Evolutionary conservation across 1,140 invertebrate genomes (phyloP).

Genomic region (Drosophila takahashii): DNA sequence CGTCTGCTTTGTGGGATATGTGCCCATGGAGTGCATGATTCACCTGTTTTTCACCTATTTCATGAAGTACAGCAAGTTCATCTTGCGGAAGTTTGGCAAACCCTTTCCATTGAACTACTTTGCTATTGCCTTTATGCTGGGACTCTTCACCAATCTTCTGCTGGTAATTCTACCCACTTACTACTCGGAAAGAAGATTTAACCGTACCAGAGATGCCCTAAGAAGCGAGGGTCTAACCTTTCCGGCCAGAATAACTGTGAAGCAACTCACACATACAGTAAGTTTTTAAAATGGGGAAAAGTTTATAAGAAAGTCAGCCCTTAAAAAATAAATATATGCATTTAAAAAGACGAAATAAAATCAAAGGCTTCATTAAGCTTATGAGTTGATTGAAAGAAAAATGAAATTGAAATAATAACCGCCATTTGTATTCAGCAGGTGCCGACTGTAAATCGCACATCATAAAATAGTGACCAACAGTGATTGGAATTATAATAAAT

Average conservation of each 20-base stretch:
- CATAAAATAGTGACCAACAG: slow-evolving; percentile 21
- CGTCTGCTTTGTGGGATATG: slow-evolving; percentile 42
- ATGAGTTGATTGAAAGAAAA: background rate
- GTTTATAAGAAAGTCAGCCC: too few species aligned
- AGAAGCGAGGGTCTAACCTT: background rate
- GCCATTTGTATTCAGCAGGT: slow-evolving; percentile 10
- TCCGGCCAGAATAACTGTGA: slow-evolving; percentile 20
- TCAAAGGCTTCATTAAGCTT: background rate
- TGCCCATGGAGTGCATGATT: slow-evolving; percentile 41
- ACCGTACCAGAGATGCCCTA: slow-evolving; percentile 10
- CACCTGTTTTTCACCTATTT: slow-evolving; percentile 62
- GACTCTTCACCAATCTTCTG: slow-evolving; percentile 39
- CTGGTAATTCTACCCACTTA: slow-evolving; percentile 47
- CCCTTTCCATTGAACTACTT: slow-evolving; percentile 9
- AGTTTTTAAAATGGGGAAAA: background rate
- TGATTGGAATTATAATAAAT: slow-evolving; percentile 10
- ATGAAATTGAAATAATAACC: background rate
- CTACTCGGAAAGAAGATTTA: slow-evolving; percentile 22
- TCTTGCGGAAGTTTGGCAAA: slow-evolving; percentile 5
- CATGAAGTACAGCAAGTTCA: slow-evolving; percentile 51
- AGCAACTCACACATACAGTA: slow-evolving; percentile 42
- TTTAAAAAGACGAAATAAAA: too few species aligned
- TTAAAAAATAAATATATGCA: too few species aligned
- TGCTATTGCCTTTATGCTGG: background rate
- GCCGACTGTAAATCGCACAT: slow-evolving; percentile 25